Evolutionary conservation across 2,113 vertebrate genomes (phyloP).

Genomic region (Pseudorectes ferrugineus): DNA sequence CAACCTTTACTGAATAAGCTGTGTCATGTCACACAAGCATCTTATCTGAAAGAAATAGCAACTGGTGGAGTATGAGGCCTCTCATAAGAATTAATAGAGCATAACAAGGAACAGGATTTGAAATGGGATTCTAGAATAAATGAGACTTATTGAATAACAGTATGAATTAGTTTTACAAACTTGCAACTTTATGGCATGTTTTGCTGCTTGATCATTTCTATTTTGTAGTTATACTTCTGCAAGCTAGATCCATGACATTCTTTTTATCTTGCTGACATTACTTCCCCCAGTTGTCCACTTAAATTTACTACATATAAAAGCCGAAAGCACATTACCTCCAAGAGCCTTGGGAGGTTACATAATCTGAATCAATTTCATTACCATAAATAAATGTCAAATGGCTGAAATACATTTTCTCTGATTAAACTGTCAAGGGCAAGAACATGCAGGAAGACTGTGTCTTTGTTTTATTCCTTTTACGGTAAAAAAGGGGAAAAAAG

Average conservation of each 20-base stretch:
- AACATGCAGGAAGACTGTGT: constrained; percentile 27
- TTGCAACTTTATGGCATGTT: background rate
- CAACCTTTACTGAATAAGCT: background rate
- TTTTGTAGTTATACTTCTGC: background rate
- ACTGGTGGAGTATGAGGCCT: background rate
- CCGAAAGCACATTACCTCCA: background rate
- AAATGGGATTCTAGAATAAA: background rate
- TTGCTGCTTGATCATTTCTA: background rate
- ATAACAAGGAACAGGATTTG: background rate
- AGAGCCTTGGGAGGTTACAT: constrained; percentile 28
- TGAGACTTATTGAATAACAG: background rate
- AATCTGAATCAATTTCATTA: constrained; percentile 64
- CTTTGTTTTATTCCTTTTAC: background rate
- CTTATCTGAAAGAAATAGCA: background rate
- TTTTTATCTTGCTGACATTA: background rate
- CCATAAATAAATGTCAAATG: constrained; percentile 69
- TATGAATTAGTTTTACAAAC: background rate
- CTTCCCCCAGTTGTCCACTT: background rate
- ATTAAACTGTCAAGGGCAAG: constrained; percentile 69
- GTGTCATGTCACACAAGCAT: background rate
- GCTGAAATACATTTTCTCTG: constrained; percentile 55
- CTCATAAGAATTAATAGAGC: background rate
- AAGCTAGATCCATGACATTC: background rate
- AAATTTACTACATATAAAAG: constrained; percentile 25
- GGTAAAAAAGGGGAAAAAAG: background rate